Conservation (phyloP, 2,888 invertebrate species). For the Anodontia alba region DNA sequence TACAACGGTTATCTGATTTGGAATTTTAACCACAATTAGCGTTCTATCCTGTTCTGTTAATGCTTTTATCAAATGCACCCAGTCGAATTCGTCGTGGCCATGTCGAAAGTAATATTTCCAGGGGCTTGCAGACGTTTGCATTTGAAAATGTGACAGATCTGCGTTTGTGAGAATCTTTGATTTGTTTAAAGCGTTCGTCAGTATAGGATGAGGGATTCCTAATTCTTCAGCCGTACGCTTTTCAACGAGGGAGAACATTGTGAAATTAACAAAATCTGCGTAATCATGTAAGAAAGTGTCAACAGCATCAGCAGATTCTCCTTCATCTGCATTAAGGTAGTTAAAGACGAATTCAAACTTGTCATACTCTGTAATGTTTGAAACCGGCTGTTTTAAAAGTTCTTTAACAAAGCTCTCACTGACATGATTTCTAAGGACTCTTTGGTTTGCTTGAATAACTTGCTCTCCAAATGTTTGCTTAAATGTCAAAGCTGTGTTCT, state of each 20-base stretch:
- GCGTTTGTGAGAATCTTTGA: conserved; percentile 35
- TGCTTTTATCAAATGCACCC: conserved; percentile 43
- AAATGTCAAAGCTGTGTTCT: conserved; percentile 14
- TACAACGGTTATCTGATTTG: conserved; percentile 38
- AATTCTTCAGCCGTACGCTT: conserved; percentile 24
- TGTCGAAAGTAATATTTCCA: conserved; percentile 32
- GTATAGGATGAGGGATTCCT: conserved; percentile 32
- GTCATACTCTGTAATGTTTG: conserved; percentile 40
- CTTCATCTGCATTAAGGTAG: neutral
- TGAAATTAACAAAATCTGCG: conserved; percentile 36
- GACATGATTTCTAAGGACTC: neutral
- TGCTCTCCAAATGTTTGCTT: neutral
- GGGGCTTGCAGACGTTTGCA: conserved; percentile 29
- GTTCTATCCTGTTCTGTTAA: conserved; percentile 36
- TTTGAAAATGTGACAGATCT: conserved; percentile 37
- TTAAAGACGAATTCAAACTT: conserved; percentile 42
- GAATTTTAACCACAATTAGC: conserved; percentile 37
- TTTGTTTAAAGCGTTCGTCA: conserved; percentile 46
- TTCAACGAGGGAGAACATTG: conserved; percentile 34
- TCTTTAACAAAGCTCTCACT: neutral
- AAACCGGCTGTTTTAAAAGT: neutral
- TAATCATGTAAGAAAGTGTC: conserved; percentile 29
- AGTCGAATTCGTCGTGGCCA: conserved; percentile 35
- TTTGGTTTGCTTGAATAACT: neutral
- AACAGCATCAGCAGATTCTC: neutral